Evolutionary conservation across 2,797 vertebrate genomes (phyloP), one percentile per base, ranked within the genome.

Genomic region (Avahi laniger): DNA sequence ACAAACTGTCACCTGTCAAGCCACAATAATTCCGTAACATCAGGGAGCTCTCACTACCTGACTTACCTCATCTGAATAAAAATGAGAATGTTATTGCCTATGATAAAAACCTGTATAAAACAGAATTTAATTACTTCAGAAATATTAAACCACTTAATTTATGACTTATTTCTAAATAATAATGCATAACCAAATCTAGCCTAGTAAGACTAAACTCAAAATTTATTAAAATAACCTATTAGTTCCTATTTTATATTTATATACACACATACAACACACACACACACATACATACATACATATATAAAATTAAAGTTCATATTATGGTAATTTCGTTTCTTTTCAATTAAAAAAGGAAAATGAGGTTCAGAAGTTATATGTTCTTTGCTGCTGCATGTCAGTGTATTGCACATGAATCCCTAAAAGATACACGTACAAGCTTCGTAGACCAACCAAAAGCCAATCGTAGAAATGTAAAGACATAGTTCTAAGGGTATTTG

Each of bases 351-450:
- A 38, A 85, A 57, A 89, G 35, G 17, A 76, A 87, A 90, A 11
- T 1, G 18, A 54, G 30, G 35, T 11, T 33, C 28, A 35, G 63
- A 52, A 72, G 38, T 7, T 18, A 2, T 2, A 15, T 69, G 7
- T 9, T 12, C 35, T 57, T 20, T 72, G 83, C 33, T 9, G 15
- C 41, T 70, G 24, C 4, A 0, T 0, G 7, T n/a, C 46, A 30
- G 30, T 2, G 10, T 15, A 5, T 5, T 1, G 13, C 17, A 18
- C 22, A 43, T 9, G 7, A 14, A 54, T 17, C 69, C 35, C 24
- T 54, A 6, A 17, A 9, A 38, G 26, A 14, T 2, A 0, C 0
- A 20, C 18, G 3, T 1, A 14, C 3, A 14, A 70, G 33, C 28
- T 28, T 0, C 4, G 26, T 4, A 41, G 41, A 13, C 38, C 9